These are phyloP conservation scores for Peromyscus leucopus DNA, from an alignment of 2,113 vertebrate species.

Conservation along the genomic window DNA sequence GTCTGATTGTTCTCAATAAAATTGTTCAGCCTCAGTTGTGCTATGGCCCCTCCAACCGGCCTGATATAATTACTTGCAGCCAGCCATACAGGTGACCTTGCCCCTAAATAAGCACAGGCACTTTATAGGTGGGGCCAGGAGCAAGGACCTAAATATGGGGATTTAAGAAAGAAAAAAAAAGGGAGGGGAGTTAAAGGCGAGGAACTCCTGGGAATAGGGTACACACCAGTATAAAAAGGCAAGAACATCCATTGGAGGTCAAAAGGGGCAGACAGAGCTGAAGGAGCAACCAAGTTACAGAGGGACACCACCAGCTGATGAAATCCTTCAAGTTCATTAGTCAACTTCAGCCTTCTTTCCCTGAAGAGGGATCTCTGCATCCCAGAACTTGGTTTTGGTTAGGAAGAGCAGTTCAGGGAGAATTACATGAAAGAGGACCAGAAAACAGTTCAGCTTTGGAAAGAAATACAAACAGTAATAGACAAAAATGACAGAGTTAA, in stretches of 20 bases:
- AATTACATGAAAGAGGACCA: not conserved
- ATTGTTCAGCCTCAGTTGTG: too few relatives aligned
- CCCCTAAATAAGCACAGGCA: too few relatives aligned
- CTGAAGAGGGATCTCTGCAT: not conserved
- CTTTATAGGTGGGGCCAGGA: too few relatives aligned
- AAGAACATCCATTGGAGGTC: not conserved
- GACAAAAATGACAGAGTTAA: not conserved
- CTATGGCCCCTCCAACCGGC: too few relatives aligned
- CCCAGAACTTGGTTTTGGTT: not conserved
- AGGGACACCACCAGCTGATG: too few relatives aligned
- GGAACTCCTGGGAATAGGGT: not conserved
- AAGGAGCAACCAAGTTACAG: not conserved
- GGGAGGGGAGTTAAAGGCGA: not conserved
- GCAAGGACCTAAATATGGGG: too few relatives aligned
- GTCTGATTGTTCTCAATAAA: too few relatives aligned
- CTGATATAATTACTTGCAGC: too few relatives aligned
- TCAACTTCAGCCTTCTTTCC: not conserved
- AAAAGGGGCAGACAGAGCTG: not conserved
- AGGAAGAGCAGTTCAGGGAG: too few relatives aligned
- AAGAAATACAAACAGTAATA: not conserved
- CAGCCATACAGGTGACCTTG: too few relatives aligned
- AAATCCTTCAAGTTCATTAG: not conserved
- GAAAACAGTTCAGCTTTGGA: not conserved
- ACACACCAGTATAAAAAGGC: not conserved
- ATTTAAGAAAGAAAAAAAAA: too few relatives aligned